Base-by-base conservation (phyloP, 2,113 vertebrate genomes). In the Tachuris rubrigastra region DNA sequence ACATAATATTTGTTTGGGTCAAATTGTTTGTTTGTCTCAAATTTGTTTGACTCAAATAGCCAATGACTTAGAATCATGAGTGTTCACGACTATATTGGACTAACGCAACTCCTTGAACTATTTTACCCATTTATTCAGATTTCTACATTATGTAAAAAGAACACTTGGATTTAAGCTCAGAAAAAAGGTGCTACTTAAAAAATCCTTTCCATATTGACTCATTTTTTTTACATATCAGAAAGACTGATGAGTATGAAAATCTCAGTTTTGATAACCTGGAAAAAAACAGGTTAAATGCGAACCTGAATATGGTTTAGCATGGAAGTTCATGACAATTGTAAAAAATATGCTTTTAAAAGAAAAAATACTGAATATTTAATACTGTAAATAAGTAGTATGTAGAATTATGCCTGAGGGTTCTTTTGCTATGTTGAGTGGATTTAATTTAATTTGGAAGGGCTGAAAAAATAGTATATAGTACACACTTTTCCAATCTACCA, bases 351-450 rank as follows among this genome's bases (percentile, higher is more conserved):
- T 97, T 96, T 97, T 95, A 95, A 80, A 93, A 96, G 55, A 82
- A 89, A 95, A 95, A 96, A 95, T 83, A 86, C 89, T 97, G 84
- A 95, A 97, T 98, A 97, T 97, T 97, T 97, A 95, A 97, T 97
- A 92, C n/a, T 47, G 67, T 33, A 96, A 96, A 96, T 96, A 97
- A 96, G 81, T 87, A 95, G 88, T 96, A 95, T 95, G 94, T 95
- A 96, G 94, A 91, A 95, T 95, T 97, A 93, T 80, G 97, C 97
- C 96, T 85, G 77, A 97, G 97, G 97, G 87, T 23, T 97, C 50
- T 89, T 78, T 92, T 92, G 88, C 95, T 89, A 63, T 82, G 87
- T 93, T 93, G 87, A 93, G 79, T 95, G 89, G 66, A 85, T 96
- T 97, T 88, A 92, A 93, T 97, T 97, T 94, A 93, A 91, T 93